Evolutionary conservation across 2,797 vertebrate genomes (phyloP).

Genomic region (Argyrosomus regius): DNA sequence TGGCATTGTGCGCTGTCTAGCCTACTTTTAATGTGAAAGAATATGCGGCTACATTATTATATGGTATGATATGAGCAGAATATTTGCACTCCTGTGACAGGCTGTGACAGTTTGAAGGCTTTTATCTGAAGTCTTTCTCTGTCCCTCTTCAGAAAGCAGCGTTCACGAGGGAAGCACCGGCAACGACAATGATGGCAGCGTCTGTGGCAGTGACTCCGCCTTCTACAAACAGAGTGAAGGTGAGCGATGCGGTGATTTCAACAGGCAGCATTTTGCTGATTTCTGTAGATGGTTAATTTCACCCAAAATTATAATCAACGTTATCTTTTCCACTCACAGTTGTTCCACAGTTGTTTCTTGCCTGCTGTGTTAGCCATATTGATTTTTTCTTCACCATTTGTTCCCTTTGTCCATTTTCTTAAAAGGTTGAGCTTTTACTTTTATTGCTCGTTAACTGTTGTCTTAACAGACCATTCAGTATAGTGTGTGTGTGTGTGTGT

Average conservation of each 20-base stretch:
- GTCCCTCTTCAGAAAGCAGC: slow-evolving; percentile 85
- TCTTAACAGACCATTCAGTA: slow-evolving; percentile 25
- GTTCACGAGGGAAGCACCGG: slow-evolving; percentile 90
- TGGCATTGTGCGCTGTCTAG: slow-evolving; percentile 32
- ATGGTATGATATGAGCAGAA: slow-evolving; percentile 29
- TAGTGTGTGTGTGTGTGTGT: background rate
- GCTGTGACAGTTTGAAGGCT: slow-evolving; percentile 28
- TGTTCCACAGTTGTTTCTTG: background rate
- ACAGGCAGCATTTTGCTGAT: background rate
- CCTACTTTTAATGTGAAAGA: slow-evolving; percentile 46
- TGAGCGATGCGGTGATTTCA: slow-evolving; percentile 43
- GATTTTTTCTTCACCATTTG: slow-evolving; percentile 23
- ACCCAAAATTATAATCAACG: slow-evolving; percentile 24
- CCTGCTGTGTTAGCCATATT: background rate
- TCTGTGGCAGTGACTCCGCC: slow-evolving; percentile 94
- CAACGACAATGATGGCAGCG: slow-evolving; percentile 93
- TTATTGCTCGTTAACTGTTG: slow-evolving; percentile 43
- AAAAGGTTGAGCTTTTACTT: slow-evolving; percentile 38
- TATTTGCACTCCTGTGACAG: slow-evolving; percentile 51
- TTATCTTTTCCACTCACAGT: slow-evolving; percentile 36
- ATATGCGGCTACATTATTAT: slow-evolving; percentile 21
- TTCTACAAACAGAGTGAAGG: slow-evolving; percentile 96
- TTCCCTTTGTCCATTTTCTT: slow-evolving; percentile 30
- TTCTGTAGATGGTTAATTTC: slow-evolving; percentile 30
- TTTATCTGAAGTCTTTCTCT: slow-evolving; percentile 39